Evolutionary conservation across 1,140 invertebrate species (phyloP), one percentile per base, ranked within the genome.

Genomic region (Neelides sp.): DNA sequence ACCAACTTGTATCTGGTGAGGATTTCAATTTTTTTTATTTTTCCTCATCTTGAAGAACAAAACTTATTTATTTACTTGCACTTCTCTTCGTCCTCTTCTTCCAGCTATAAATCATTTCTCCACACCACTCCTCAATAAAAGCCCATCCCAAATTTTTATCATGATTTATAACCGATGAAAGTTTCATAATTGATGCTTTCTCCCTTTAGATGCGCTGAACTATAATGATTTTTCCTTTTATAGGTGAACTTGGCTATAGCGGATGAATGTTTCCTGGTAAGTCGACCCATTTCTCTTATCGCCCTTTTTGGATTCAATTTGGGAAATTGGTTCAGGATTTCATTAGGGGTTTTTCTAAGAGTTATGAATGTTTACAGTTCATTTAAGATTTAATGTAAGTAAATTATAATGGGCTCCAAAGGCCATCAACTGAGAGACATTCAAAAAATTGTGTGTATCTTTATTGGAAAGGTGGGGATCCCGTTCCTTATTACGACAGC

Each of bases 221-320:
- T 46, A 24, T n/a, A 95, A 92, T 27, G 96, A 96, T 62, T 85
- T 93, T 73, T 97, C 95, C 68, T 94, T 97, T 48, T n/a, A n/a
- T n/a, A n/a, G n/a, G 78, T 96, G 2, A 96, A 96, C 64, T 68
- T 97, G 54, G 92, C 92, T 0, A 80, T 96, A 13, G 91, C 92
- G 0, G 92, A 97, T 65, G 87, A 94, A 62, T 85, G 86, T 58
- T 97, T 95, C 64, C 73, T 96, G 4, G 52, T 47, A 13, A n/a
- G n/a, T n/a, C n/a, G n/a, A n/a, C n/a, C n/a, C n/a, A n/a, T n/a
- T n/a, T n/a, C n/a, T n/a, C n/a, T n/a, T n/a, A n/a, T n/a, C n/a
- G n/a, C n/a, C n/a, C n/a, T n/a, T n/a, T n/a, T n/a, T n/a, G n/a
- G n/a, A n/a, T n/a, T n/a, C n/a, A n/a, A n/a, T n/a, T n/a, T n/a